A percentile compares a stretch with the other conserved stretches of the same genome.
phyloP scores from a whole-genome alignment of 1,140 invertebrate genomes.

The Drosophila subpulchrella region DNA sequence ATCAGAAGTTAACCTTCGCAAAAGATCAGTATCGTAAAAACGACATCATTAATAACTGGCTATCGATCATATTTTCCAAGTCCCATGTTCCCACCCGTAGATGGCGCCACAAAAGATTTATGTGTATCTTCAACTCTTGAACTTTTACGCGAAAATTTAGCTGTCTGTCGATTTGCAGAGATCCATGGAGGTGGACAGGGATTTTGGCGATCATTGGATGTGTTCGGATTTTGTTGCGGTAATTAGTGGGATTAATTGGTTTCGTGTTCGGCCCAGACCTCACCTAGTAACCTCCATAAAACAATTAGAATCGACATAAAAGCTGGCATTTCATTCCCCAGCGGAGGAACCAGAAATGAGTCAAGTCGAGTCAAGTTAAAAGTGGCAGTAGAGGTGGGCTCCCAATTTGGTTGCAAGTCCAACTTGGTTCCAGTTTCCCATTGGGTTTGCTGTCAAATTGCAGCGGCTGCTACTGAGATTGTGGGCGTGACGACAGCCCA shows the following conservation, averaged over 20 bases:
- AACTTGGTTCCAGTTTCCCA: slow-evolving; percentile 44
- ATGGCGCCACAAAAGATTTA: slow-evolving; percentile 53
- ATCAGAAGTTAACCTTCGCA: slow-evolving; percentile 8
- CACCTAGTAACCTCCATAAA: slow-evolving; percentile 70
- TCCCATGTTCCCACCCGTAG: slow-evolving; percentile 20
- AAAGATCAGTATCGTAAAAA: slow-evolving; percentile 16
- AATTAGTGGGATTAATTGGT: slow-evolving; percentile 72
- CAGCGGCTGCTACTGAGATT: slow-evolving; percentile 54
- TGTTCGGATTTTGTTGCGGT: slow-evolving; percentile 23
- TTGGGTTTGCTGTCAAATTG: slow-evolving; percentile 51
- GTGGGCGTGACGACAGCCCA: slow-evolving; percentile 72
- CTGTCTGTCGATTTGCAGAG: slow-evolving; percentile 9
- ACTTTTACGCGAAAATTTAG: slow-evolving; percentile 30
- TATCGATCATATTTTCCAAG: slow-evolving; percentile 31
- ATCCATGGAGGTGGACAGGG: slow-evolving; percentile 35
- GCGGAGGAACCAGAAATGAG: slow-evolving; percentile 28
- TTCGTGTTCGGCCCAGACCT: slow-evolving; percentile 62
- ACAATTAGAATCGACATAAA: slow-evolving; percentile 72
- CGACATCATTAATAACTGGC: slow-evolving; percentile 19
- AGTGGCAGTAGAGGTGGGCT: slow-evolving; percentile 37
- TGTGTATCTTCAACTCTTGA: slow-evolving; percentile 34
- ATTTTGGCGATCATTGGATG: slow-evolving; percentile 19
- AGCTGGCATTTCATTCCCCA: slow-evolving; percentile 64
- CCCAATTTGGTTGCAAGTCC: slow-evolving; percentile 66
- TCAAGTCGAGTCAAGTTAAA: slow-evolving; percentile 3